Evolutionary conservation across 2,888 invertebrate species (phyloP).

Genomic region (Tribolium freemani): DNA sequence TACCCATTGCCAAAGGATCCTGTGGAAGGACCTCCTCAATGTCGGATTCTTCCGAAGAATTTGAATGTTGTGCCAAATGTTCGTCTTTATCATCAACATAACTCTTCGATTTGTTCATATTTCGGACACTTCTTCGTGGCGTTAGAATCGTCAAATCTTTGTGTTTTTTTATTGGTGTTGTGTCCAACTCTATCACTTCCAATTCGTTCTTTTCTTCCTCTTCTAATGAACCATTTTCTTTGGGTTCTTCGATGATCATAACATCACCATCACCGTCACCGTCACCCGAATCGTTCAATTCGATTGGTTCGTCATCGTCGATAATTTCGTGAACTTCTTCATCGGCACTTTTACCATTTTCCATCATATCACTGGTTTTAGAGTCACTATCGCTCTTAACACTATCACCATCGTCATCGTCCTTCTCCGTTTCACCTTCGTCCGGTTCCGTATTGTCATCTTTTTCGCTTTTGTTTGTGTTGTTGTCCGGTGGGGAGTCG

Average conservation of each 20-base stretch:
- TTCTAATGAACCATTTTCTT: conserved; percentile 56
- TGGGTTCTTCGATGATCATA: conserved; percentile 63
- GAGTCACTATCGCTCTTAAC: conserved; percentile 9
- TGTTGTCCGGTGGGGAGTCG: conserved; percentile 34
- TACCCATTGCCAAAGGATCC: conserved; percentile 71
- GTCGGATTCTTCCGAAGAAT: conserved; percentile 70
- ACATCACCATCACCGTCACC: conserved; percentile 59
- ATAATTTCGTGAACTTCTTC: conserved; percentile 35
- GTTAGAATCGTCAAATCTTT: conserved; percentile 58
- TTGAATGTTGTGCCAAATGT: conserved; percentile 64
- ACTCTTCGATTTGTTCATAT: conserved; percentile 72
- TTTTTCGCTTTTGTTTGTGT: conserved; percentile 13
- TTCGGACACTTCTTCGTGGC: conserved; percentile 72
- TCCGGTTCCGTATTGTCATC: conserved; percentile 15
- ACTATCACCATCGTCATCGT: conserved; percentile 50
- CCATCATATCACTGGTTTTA: conserved; percentile 12
- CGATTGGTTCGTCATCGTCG: conserved; percentile 56
- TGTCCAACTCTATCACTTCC: conserved; percentile 59
- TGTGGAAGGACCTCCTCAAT: conserved; percentile 75
- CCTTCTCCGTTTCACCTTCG: conserved; percentile 26
- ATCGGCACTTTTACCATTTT: conserved; percentile 38
- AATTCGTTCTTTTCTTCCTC: conserved; percentile 19
- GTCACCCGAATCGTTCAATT: conserved; percentile 63
- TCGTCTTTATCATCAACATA: conserved; percentile 64
- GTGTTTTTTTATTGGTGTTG: conserved; percentile 65